Base-by-base conservation (phyloP, 2,797 vertebrate species). In the Lutjanus campechanus region DNA sequence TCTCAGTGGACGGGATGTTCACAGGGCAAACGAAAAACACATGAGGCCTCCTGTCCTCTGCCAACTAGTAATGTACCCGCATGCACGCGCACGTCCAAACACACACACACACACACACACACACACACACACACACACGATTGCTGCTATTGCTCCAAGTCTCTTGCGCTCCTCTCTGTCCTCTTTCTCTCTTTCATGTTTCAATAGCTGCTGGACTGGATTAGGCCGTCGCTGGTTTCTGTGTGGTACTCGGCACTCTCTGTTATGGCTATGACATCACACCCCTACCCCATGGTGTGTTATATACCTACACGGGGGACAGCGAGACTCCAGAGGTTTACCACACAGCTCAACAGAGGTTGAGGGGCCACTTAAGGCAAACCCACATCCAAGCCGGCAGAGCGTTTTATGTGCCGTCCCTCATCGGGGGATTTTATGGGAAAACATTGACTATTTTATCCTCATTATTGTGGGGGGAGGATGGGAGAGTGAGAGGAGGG, bases 1-100 rank as follows among this genome's bases (percentile, higher is more conserved):
- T 93, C 92, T 92, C 89, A 70, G 91, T 90, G 92, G 89, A 94
- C 89, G 88, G 88, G 92, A 94, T 94, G 92, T 93, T 94, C 92
- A 88, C 90, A 89, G 90, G 91, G 90, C 87, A 94, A 95, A 95
- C 90, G 44, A 89, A 94, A 93, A 94, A 92, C 94, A 95, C 90
- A 95, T 94, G 94, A 93, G 78, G 80, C 81, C 77, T 85, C 78
- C 81, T 83, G 88, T 88, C 85, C 87, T 87, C 81, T 92, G 93
- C 93, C 93, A 95, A 94, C 90, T 92, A 88, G 87, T 93, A 91
- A 92, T 93, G 90, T 91, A 92, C 91, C 89, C 86, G 11, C 79
- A 77, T 61, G 88, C 82, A 90, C 68, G 17, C 20, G 60, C 85
- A 63, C 46, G 3, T 44, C 55, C 86, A 77, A 60, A 3, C 5